Base-by-base conservation (phyloP, 2,888 invertebrate genomes). In the Salpingus planirostris region DNA sequence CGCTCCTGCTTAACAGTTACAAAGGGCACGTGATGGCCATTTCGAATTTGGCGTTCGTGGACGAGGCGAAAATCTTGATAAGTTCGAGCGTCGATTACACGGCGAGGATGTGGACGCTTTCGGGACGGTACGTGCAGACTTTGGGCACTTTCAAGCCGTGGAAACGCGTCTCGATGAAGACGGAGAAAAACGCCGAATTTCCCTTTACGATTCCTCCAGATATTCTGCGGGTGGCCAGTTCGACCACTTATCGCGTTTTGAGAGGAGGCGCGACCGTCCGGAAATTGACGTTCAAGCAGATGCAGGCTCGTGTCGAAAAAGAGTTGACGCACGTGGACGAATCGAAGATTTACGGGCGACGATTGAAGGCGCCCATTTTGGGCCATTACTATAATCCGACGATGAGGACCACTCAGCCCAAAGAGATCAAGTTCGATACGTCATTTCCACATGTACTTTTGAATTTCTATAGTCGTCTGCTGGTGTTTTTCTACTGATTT, bases 191-290 rank as follows among this genome's bases (percentile, higher is more conserved):
- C 25, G 52, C 57, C 3, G 60, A 67, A n/a, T 65, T 70, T 14
- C 53, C 67, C n/a, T 69, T 64, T 47, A 69, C 73, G 21, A 62
- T 79, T 43, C 89, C 89, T 3, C 76, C 80, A 0, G 89, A 90
- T 57, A 73, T 89, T 5, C 68, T 69, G 45, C 74, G 80, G 56
- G 71, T 78, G 13, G 81, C 78, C 39, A 87, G 86, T 49, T 82
- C 75, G 29, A 83, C 83, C 11, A 86, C 86, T 0, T 67, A 85
- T 31, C 80, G 82, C 65, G 86, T 81, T 58, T 43, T 63, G 15
- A 38, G 46, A 32, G 62, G 60, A 12, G 59, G 61, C 15, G 38
- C 47, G 2, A 47, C 57, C 29, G 38, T 49, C 60, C 69, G 70
- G 64, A 66, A 48, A 57, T 64, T 55, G 64, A 71, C 42, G 32